A percentile compares a stretch with the other conserved stretches of the same genome.
These are phyloP conservation scores for Lamproptera curius DNA, from an alignment of 2,888 invertebrate species.

Conservation along the genomic window DNA sequence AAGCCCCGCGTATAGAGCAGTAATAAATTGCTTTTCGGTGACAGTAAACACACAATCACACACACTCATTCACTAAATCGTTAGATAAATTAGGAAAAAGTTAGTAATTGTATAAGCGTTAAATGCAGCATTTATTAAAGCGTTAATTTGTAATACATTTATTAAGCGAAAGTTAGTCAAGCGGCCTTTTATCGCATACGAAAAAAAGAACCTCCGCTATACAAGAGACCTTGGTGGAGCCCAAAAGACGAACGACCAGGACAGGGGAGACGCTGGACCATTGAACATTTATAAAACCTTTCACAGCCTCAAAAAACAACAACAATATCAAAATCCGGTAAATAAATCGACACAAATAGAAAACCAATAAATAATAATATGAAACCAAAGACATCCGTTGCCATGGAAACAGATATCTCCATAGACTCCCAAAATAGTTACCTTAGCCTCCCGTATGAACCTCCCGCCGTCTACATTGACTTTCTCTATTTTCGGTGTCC, in stretches of 20 bases:
- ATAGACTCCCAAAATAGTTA: conserved; percentile 74
- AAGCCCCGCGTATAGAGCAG: conserved; percentile 34
- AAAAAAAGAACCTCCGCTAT: conserved; percentile 37
- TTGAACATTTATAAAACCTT: conserved; percentile 43
- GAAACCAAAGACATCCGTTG: not conserved
- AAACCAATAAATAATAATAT: not conserved
- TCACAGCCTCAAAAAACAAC: conserved; percentile 47
- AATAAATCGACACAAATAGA: not conserved
- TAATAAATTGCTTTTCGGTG: conserved; percentile 43
- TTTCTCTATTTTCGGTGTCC: conserved; percentile 95
- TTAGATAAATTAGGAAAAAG: conserved; percentile 11
- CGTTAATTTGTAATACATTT: conserved; percentile 17
- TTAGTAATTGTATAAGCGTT: conserved; percentile 5
- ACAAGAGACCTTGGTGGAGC: conserved; percentile 38
- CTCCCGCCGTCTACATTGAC: conserved; percentile 97
- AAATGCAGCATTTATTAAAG: conserved; percentile 10
- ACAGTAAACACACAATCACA: conserved; percentile 37
- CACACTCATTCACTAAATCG: conserved; percentile 35
- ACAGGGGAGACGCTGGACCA: conserved; percentile 56
- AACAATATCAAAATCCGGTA: conserved; percentile 6
- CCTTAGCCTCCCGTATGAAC: conserved; percentile 98
- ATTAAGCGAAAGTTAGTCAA: conserved; percentile 13
- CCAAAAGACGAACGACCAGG: conserved; percentile 38
- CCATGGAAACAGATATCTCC: conserved; percentile 27
- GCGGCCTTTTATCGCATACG: conserved; percentile 7